Evolutionary conservation across 2,888 invertebrate species (phyloP), one percentile per base, ranked within the genome.

Genomic region (Melieria omissa): DNA sequence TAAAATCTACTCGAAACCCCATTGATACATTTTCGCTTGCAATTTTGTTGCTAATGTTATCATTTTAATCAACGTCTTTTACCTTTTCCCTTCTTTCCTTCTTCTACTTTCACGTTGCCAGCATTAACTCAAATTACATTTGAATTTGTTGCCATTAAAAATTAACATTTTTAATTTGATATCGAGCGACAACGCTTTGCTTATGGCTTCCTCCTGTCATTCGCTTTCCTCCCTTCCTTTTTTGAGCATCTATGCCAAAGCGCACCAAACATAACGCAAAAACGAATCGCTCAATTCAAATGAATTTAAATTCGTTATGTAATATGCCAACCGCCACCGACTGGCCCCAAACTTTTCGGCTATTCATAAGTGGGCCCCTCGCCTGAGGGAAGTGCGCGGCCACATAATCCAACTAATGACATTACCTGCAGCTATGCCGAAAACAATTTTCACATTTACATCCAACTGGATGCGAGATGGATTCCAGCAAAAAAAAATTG

Each of bases 111-210:
- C 1, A 29, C 29, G 29, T 3, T 29, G 29, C 29, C 29, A 29
- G 29, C 29, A 29, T 29, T 29, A 58, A 42, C 49, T 67, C 44
- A 52, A 60, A 67, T 67, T 60, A 14, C 58, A 60, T 61, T 67
- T 52, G 58, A 52, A 52, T 67, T 67, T 61, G 12, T 7, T 5
- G 14, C 16, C 16, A 61, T 67, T 44, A 52, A 47, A 29, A 67
- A 67, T 67, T 52, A 60, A 41, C 49, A 67, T 60, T 60, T 58
- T 60, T 67, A 60, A 60, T 67, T 67, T 46, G 49, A 49, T 47
- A 42, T 12, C 14, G 49, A 42, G 16, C 44, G 41, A 49, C 47
- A 14, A 46, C n/a, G 6, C 29, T n/a, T 55, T 55, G 4, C 57
- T 5, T 47, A 14, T 58, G 7, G 41, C 55, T 42, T 3, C 2